Base-by-base conservation (phyloP, 2,888 invertebrate genomes). In the Cryptops parisi region DNA sequence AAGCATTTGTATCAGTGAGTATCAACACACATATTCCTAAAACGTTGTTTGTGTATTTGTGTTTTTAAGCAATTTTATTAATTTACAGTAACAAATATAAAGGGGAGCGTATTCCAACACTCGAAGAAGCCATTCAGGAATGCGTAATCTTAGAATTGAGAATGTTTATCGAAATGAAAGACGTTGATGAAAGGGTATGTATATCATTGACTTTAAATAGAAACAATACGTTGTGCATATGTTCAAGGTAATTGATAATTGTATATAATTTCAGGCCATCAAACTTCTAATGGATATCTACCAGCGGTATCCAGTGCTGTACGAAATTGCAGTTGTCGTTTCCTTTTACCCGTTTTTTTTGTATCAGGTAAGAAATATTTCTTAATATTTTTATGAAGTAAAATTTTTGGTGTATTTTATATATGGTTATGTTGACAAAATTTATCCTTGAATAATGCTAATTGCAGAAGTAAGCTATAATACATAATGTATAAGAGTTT, bases 111-210 rank as follows among this genome's bases (percentile, higher is more conserved):
- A 75, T 86, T 27, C 82, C 86, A 48, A 73, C 80, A 2, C 71
- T 89, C 54, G 79, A 83, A 21, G 80, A 83, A 15, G 79, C 79
- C 0, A 70, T 88, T 48, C 72, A 77, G 54, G 78, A 77, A 64
- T 74, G 84, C 59, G 63, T 84, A 46, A 69, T 74, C 1, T 74
- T 79, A 53, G 76, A 79, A n/a, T 76, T 83, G 56, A 76, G 76
- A 60, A 75, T 86, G 70, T 80, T 88, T 57, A 81, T 89, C 60
- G 88, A 89, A 63, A 72, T 88, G 41, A 88, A 88, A 65, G 81
- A 78, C 27, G 73, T 74, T 55, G 76, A 79, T 60, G 68, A 67
- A 48, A 72, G 76, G 74, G 79, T 80, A 59, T 55, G 39, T 46
- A 17, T n/a, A n/a, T n/a, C n/a, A n/a, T n/a, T n/a, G n/a, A n/a